phyloP scores from a whole-genome alignment of 2,113 vertebrate genomes.

The Apaloderma vittatum region DNA sequence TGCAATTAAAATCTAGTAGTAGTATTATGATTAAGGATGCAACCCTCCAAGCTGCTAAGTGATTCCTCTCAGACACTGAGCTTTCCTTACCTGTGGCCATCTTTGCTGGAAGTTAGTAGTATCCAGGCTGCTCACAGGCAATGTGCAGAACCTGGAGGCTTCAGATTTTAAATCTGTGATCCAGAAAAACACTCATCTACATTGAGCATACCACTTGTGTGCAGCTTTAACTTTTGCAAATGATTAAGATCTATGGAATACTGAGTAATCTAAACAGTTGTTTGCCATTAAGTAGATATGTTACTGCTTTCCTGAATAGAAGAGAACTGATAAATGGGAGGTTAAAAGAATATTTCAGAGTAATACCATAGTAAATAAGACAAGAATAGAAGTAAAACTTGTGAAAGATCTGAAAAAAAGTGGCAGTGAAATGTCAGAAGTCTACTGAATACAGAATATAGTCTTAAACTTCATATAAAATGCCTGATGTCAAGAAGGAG shows the following conservation, averaged over 20 bases:
- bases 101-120: neutral
- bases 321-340: neutral
- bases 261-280: neutral
- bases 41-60: neutral
- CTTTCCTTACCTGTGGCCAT: neutral
- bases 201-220: neutral
- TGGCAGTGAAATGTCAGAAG: neutral
- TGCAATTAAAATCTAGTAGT: neutral
- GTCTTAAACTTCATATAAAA: neutral
- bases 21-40: neutral
- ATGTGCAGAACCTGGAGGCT: neutral
- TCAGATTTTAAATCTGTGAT: neutral
- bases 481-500: neutral
- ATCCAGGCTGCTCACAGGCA: neutral
- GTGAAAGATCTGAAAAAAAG: neutral
- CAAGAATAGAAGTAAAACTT: neutral
- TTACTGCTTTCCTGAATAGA: neutral
- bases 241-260: neutral
- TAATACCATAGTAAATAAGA: neutral
- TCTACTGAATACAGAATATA: neutral
- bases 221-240: neutral
- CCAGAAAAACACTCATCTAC: neutral
- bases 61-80: neutral
- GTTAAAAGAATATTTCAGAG: neutral
- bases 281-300: neutral